Base-by-base conservation (phyloP, 1,140 invertebrate genomes). In the Conus ventricosus region DNA sequence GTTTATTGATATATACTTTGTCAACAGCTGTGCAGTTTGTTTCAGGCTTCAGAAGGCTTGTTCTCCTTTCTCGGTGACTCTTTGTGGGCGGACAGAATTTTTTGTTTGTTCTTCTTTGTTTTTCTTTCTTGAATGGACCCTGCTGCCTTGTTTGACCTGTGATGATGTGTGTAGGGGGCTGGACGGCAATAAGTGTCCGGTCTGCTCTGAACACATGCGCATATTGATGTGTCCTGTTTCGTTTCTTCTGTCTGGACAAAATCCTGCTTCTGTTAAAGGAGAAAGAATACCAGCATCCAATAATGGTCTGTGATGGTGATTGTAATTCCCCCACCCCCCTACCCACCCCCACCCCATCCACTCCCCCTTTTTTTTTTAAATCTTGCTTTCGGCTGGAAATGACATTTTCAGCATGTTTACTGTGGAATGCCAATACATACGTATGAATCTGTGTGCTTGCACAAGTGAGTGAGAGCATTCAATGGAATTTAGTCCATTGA, bases 61-160 rank as follows among this genome's bases (percentile, higher is more conserved):
- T 60, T 60, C 15, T 71, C 67, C 17, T 71, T 71, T 71, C 67
- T 71, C 67, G 23, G 67, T 71, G 67, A 71, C 67, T 71, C 17
- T 13, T 63, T 63, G 10, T 63, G 39, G 57, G 57, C 8, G 57
- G 57, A 60, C 15, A 15, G 15, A 8, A 2, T 60, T 60, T 60
- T 60, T 60, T 60, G 0, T 11, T 60, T 60, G 1, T 60, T 11
- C 15, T 60, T 60, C 39, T 60, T 60, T 11, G 15, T 60, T 60
- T 60, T 60, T 11, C 15, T 60, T 60, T 15, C 8, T 60, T 60
- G 57, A 60, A 60, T 15, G 67, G 67, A 71, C 67, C 67, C 67
- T 71, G 67, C 23, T 71, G 67, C 67, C 23, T 71, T 71, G 67
- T 71, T 71, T 71, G 67, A 71, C 67, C 67, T 71, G 67, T 71